phyloP scores from a whole-genome alignment of 2,888 invertebrate genomes.

The Dichetophora obliterata region DNA sequence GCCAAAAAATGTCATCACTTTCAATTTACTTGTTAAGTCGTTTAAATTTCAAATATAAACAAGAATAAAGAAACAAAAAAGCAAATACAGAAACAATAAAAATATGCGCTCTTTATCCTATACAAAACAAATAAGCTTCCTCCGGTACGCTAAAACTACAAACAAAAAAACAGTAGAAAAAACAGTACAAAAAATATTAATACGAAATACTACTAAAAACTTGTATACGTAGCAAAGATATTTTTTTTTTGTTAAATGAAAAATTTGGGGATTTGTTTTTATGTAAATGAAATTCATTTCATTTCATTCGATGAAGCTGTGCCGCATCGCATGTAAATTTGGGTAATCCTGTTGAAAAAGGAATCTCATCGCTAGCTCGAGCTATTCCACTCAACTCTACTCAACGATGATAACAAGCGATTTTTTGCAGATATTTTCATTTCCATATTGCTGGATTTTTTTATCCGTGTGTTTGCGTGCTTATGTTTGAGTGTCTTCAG shows the following conservation, averaged over 20 bases:
- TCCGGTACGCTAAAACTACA: background rate
- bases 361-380: slow-evolving; percentile 8
- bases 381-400: background rate
- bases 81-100: background rate
- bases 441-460: background rate
- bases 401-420: slow-evolving; percentile 22
- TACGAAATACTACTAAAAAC: background rate
- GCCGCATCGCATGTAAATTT: slow-evolving; percentile 41
- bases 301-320: background rate
- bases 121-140: background rate
- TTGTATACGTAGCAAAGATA: background rate
- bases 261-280: slow-evolving; percentile 16
- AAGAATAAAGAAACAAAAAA: background rate
- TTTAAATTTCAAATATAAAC: slow-evolving; percentile 32
- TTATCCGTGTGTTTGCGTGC: too few relatives aligned
- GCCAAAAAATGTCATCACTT: slow-evolving; percentile 29
- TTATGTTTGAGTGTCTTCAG: too few relatives aligned
- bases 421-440: slow-evolving; percentile 18
- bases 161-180: background rate
- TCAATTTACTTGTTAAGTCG: slow-evolving; percentile 45
- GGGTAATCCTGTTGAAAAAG: slow-evolving; percentile 47
- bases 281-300: background rate
- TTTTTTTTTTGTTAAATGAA: background rate
- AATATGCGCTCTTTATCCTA: background rate
- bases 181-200: background rate